Conservation (phyloP, 2,797 vertebrate genomes). For the Nyctibius grandis region DNA sequence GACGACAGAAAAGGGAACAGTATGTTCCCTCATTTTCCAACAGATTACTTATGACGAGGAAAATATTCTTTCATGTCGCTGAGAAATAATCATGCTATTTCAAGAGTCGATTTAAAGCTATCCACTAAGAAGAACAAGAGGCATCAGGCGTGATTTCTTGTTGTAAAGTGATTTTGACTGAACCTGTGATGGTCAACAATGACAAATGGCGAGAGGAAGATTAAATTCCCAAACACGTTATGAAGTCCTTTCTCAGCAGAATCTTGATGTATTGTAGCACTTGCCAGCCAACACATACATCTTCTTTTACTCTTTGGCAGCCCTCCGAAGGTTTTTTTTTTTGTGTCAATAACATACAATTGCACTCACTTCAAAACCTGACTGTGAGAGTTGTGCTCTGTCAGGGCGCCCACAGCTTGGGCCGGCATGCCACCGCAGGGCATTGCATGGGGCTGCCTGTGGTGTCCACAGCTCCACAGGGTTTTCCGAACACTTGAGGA, state of each 20-base stretch:
- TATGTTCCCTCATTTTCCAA: not conserved
- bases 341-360: not conserved
- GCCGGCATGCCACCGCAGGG: fast-evolving
- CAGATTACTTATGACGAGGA: not conserved
- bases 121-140: not conserved
- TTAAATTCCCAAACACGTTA: not conserved
- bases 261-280: conserved; percentile 4
- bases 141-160: not conserved
- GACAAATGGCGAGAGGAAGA: not conserved
- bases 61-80: not conserved
- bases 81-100: not conserved
- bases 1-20: not conserved
- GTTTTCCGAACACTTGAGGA: not conserved
- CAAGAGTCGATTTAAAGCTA: not conserved
- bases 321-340: fast-evolving
- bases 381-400: not conserved
- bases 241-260: not conserved
- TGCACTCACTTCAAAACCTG: not conserved
- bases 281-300: not conserved
- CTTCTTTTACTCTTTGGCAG: conserved; percentile 10
- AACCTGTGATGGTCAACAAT: not conserved
- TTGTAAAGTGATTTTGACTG: not conserved
- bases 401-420: not conserved
- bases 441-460: fast-evolving
- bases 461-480: not conserved